A percentile compares a stretch with the other conserved stretches of the same genome.
Evolutionary conservation across 2,797 vertebrate genomes (phyloP).

Genomic region (Urophycis tenuis): DNA sequence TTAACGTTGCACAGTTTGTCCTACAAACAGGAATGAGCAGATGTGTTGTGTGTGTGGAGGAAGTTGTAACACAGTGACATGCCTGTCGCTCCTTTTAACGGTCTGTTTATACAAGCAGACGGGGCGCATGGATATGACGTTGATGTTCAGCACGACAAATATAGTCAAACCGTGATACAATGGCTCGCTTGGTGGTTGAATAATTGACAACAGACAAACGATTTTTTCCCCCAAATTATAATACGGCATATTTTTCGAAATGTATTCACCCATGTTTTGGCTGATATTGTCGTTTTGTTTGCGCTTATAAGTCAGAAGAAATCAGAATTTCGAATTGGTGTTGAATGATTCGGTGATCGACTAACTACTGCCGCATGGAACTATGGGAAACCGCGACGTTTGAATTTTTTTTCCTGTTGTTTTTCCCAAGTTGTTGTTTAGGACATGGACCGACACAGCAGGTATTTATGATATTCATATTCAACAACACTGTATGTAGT

Average conservation of each 20-base stretch:
- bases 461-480: constrained; percentile 26
- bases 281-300: background rate
- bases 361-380: constrained; percentile 21
- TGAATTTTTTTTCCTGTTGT: constrained; percentile 38
- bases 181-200: constrained; percentile 15
- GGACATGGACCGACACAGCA: constrained; percentile 33
- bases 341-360: constrained; percentile 8
- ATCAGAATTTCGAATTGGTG: background rate
- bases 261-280: background rate
- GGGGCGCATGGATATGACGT: constrained; percentile 19
- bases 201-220: background rate
- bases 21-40: background rate
- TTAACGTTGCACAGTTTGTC: background rate
- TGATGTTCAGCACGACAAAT: constrained; percentile 4
- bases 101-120: background rate
- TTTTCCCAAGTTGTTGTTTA: constrained; percentile 8
- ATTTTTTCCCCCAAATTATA: background rate
- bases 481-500: background rate
- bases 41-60: background rate
- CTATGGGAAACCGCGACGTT: constrained; percentile 52
- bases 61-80: background rate
- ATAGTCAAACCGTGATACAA: constrained; percentile 2
- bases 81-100: background rate
- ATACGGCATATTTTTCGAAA: background rate
- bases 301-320: background rate